Percentiles rank a stretch among this genome's conserved stretches.
Evolutionary conservation across 2,113 vertebrate species (phyloP).

Genomic region (Chloropsis hardwickii): DNA sequence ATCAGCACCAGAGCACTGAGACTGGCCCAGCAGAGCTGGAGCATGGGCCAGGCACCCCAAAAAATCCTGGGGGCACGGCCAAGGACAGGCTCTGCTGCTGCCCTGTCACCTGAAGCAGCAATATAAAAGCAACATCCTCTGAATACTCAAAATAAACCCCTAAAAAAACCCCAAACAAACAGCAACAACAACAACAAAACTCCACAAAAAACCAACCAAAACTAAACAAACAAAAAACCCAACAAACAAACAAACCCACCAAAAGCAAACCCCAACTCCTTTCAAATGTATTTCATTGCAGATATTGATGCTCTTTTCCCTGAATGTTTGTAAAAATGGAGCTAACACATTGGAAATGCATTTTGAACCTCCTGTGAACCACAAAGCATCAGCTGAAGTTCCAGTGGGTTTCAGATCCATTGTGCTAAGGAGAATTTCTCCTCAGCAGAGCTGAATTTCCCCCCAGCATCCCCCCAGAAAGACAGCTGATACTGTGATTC

Average conservation of each 20-base stretch:
- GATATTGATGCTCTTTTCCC: not conserved
- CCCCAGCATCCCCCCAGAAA: not conserved
- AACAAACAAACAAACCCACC: not conserved
- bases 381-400: not conserved
- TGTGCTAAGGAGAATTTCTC: not conserved
- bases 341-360: accelerated
- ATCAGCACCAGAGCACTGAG: not conserved
- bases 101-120: not conserved
- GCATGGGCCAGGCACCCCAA: accelerated
- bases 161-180: not conserved
- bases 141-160: not conserved
- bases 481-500: not conserved
- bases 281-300: not conserved
- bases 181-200: not conserved
- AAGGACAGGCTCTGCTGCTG: not conserved
- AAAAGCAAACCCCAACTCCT: not conserved
- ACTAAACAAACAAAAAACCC: not conserved
- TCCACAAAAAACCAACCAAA: not conserved
- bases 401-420: not conserved
- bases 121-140: not conserved
- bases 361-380: not conserved
- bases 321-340: not conserved
- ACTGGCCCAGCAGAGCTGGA: not conserved
- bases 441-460: not conserved
- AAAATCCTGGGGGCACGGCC: accelerated